Evolutionary conservation across 2,797 vertebrate genomes (phyloP).

Genomic region (Protonibea diacanthus): DNA sequence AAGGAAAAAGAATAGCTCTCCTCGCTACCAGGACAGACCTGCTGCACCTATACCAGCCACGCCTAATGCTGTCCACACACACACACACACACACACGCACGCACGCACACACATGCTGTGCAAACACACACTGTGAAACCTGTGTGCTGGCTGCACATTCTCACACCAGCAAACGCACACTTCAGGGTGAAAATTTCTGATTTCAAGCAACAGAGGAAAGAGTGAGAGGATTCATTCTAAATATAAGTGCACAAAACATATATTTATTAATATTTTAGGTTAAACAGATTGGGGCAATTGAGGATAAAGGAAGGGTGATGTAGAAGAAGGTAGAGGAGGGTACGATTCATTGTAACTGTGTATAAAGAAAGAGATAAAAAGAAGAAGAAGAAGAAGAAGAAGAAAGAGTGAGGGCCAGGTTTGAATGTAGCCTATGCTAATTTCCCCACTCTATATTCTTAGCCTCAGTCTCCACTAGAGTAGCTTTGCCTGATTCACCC

Average conservation of each 20-base stretch:
- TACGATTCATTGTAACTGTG: not conserved
- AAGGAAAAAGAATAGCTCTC: constrained; percentile 95
- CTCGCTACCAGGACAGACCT: constrained; percentile 88
- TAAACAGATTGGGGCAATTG: not conserved
- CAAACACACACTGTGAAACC: constrained; percentile 72
- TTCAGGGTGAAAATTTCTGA: not conserved
- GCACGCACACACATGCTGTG: constrained; percentile 4
- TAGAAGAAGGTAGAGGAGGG: not conserved
- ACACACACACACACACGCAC: constrained; percentile 2
- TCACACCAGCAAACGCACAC: not conserved
- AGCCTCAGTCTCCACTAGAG: no score
- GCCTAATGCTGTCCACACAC: constrained; percentile 60
- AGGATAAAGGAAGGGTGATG: no score
- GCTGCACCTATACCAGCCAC: constrained; percentile 67
- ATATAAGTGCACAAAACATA: not conserved
- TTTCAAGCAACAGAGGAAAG: not conserved
- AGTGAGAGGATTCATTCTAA: not conserved
- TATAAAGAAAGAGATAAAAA: not conserved
- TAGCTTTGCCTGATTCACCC: no score
- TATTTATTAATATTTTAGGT: not conserved
- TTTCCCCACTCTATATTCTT: no score
- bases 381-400: no score
- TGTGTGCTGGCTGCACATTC: not conserved
- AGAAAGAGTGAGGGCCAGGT: not conserved
- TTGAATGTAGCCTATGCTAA: no score